These are phyloP conservation scores for Chiloscyllium punctatum DNA, from an alignment of 2,797 vertebrate species.

Conservation along the genomic window DNA sequence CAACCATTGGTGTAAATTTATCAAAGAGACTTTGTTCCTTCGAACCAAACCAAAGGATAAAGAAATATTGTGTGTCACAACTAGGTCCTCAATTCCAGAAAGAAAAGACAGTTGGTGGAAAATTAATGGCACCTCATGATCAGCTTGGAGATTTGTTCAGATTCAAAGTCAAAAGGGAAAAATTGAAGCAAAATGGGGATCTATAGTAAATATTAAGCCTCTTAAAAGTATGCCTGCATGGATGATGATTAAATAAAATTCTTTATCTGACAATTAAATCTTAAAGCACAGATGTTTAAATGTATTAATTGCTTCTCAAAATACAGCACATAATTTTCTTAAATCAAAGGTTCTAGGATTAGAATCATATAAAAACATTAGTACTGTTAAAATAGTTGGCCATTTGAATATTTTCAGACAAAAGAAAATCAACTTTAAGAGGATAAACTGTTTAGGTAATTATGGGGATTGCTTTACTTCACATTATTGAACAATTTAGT, in stretches of 20 bases:
- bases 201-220: not conserved
- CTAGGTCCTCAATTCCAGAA: not conserved
- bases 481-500: not conserved
- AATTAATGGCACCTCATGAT: not conserved
- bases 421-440: not conserved
- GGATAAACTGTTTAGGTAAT: not conserved
- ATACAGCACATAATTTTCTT: not conserved
- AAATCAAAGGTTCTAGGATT: not conserved
- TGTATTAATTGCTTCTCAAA: not conserved
- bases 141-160: not conserved
- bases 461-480: not conserved
- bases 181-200: not conserved
- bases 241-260: not conserved
- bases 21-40: conserved; percentile 2
- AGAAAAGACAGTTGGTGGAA: not conserved
- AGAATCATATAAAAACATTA: not conserved
- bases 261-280: not conserved
- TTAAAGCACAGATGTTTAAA: not conserved
- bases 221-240: not conserved
- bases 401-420: not conserved
- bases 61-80: not conserved
- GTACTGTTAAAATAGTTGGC: not conserved
- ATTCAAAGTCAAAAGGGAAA: not conserved
- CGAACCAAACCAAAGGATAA: not conserved
- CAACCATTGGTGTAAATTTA: not conserved